Percentiles rank a stretch among this genome's conserved stretches.
Evolutionary conservation across 2,888 invertebrate species (phyloP).

Genomic region (Callosobruchus maculatus): DNA sequence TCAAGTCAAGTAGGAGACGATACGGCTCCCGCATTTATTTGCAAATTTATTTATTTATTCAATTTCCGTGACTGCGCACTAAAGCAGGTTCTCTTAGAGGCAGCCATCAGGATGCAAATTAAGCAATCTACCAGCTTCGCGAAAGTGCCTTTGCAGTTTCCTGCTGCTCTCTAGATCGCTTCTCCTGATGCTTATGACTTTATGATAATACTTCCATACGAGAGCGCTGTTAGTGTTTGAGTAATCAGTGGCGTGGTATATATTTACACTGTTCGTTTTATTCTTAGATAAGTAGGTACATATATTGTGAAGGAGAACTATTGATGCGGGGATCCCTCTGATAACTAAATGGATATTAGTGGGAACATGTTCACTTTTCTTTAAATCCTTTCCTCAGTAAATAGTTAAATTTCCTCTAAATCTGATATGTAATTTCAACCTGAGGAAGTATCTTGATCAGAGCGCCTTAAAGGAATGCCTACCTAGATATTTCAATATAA

Average conservation of each 20-base stretch:
- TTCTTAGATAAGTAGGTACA: no score
- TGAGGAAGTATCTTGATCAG: no score
- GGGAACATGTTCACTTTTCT: no score
- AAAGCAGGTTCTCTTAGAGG: not conserved
- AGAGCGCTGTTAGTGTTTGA: constrained; percentile 9
- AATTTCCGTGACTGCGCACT: not conserved
- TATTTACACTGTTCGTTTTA: no score
- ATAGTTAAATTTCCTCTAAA: no score
- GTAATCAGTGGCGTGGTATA: not conserved
- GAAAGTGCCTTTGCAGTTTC: constrained; percentile 44
- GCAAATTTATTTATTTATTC: not conserved
- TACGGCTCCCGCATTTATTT: not conserved
- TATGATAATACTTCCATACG: constrained; percentile 28
- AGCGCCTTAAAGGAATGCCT: no score
- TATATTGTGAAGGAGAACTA: no score
- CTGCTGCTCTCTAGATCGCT: constrained; percentile 24
- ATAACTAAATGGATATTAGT: no score
- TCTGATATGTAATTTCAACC: no score
- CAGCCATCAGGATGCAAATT: constrained; percentile 40
- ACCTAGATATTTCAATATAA: no score
- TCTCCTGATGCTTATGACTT: constrained; percentile 34
- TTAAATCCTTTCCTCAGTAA: no score
- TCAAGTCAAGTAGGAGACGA: constrained; percentile 3
- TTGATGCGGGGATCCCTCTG: no score
- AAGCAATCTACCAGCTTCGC: constrained; percentile 41